Conservation (phyloP, 2,888 invertebrate species). For the Meiosimyza decipiens region DNA sequence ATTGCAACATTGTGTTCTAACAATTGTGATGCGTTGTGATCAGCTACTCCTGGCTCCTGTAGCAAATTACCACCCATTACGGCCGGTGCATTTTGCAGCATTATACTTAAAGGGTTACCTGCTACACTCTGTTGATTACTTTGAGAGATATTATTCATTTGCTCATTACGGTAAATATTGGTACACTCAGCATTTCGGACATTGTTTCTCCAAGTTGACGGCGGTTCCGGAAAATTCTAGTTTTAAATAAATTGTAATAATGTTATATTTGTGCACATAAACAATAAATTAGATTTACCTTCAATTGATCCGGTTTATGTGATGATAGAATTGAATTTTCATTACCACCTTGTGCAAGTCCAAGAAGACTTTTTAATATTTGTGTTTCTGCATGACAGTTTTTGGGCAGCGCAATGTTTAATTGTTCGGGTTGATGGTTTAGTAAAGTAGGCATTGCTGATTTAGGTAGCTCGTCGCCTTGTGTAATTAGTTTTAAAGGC, state of each 20-base stretch:
- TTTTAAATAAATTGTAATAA: not conserved
- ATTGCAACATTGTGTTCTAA: too few relatives aligned
- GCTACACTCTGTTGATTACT: too few relatives aligned
- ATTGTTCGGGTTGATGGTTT: constrained; percentile 5
- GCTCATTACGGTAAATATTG: too few relatives aligned
- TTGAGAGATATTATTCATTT: too few relatives aligned
- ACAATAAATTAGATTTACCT: constrained; percentile 8
- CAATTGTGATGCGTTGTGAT: not conserved
- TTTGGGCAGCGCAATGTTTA: constrained; percentile 12
- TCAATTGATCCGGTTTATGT: constrained; percentile 17
- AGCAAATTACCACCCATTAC: not conserved
- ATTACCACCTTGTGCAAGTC: constrained; percentile 39
- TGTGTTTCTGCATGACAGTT: constrained; percentile 47
- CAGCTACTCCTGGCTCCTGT: not conserved
- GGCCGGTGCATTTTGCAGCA: too few relatives aligned
- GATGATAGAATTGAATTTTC: not conserved
- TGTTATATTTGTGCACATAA: not conserved
- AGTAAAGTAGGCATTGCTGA: constrained; percentile 15
- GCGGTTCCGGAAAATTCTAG: constrained; percentile 36
- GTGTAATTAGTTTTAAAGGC: constrained; percentile 12
- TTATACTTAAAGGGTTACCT: too few relatives aligned
- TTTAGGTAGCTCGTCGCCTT: not conserved
- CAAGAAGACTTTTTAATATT: constrained; percentile 50
- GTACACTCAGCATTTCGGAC: not conserved
- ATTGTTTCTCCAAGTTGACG: constrained; percentile 40